phyloP scores from a whole-genome alignment of 2,797 vertebrate species.

The Onychomys torridus region DNA sequence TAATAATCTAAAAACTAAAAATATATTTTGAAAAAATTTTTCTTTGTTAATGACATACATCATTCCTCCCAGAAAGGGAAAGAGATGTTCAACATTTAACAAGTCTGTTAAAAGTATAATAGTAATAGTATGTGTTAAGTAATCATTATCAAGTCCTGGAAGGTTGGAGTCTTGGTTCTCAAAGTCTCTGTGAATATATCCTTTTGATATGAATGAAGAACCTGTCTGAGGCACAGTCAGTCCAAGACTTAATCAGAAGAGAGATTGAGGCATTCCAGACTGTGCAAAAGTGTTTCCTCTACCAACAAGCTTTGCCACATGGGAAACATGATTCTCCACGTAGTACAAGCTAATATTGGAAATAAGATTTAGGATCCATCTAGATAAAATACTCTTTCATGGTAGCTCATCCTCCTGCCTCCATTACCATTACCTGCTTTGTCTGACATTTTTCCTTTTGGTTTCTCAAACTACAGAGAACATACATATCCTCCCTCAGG shows the following conservation, averaged over 20 bases:
- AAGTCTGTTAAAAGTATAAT: not conserved
- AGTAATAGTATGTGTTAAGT: not conserved
- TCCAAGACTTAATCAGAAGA: not conserved
- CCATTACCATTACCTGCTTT: not conserved
- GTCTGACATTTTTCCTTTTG: not conserved
- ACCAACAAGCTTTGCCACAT: not conserved
- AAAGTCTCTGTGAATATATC: not conserved
- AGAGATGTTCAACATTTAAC: not conserved
- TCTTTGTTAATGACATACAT: not conserved
- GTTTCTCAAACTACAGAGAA: slow-evolving; percentile 50
- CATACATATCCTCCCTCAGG: not conserved
- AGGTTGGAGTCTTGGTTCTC: not conserved
- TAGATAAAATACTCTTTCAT: not conserved
- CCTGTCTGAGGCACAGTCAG: not conserved
- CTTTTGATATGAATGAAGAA: not conserved
- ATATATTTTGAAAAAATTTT: not conserved
- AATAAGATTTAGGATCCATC: not conserved
- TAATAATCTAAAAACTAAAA: slow-evolving; percentile 21
- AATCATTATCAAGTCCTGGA: not conserved
- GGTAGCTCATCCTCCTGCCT: not conserved
- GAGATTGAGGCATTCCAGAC: not conserved
- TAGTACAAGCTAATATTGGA: not conserved
- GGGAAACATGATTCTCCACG: not conserved
- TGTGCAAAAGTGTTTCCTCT: not conserved
- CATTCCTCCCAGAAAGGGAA: not conserved